Percentiles rank a stretch among this genome's conserved stretches.
Conservation (phyloP, 2,888 invertebrate species). For the Tolmerus cingulatus region DNA sequence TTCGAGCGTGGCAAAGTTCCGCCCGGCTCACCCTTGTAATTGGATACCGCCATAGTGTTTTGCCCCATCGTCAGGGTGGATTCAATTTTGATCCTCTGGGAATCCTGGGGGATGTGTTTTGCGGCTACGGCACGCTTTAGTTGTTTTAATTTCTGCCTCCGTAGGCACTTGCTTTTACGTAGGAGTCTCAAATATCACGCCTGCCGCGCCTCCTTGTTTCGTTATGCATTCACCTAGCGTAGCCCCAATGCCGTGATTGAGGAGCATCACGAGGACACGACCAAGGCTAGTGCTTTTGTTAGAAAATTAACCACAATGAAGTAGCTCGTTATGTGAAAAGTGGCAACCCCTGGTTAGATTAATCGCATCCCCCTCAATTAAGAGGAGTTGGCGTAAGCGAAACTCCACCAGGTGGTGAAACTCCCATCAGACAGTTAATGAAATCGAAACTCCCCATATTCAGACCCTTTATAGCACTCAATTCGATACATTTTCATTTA, state of each 20-base stretch:
- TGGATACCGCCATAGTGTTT: neutral
- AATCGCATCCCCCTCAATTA: neutral
- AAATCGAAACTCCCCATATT: neutral
- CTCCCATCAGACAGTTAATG: neutral
- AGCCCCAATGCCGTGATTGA: neutral
- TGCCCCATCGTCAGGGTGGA: neutral
- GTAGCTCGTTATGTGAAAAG: neutral
- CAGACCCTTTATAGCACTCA: neutral
- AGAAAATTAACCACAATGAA: neutral
- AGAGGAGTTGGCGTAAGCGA: neutral
- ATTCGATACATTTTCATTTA: neutral
- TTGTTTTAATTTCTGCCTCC: conserved; percentile 8
- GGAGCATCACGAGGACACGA: neutral
- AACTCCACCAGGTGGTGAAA: neutral
- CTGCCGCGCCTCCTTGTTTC: neutral
- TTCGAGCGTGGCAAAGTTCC: neutral
- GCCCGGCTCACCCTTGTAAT: neutral
- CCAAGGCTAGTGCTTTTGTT: neutral
- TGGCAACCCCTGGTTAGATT: neutral
- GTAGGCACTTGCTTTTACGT: conserved; percentile 7
- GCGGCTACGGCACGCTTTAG: neutral
- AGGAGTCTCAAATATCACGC: neutral
- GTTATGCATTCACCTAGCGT: neutral
- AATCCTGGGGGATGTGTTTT: neutral
- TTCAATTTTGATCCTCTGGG: neutral